Percentiles rank a stretch among this genome's conserved stretches.
Evolutionary conservation across 2,888 invertebrate genomes (phyloP).

Genomic region (Allolobophora icterica): DNA sequence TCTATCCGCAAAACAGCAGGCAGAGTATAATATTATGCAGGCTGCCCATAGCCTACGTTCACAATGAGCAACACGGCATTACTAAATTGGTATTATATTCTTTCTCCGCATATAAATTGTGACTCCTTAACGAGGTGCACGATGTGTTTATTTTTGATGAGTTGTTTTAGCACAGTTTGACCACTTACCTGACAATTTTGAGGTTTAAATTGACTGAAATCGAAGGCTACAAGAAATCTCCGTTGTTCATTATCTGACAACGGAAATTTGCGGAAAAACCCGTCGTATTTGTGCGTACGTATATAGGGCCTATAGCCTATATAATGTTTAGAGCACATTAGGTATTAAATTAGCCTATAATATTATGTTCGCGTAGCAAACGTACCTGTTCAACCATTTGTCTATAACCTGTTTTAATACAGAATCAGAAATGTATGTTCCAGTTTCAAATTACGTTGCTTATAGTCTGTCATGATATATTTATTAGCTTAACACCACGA

Average conservation of each 20-base stretch:
- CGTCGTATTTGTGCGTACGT: neutral
- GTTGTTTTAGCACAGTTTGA: neutral
- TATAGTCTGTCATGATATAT: no score
- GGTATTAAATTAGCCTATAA: no score
- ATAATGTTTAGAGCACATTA: no score
- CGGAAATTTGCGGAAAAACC: neutral
- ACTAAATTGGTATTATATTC: neutral
- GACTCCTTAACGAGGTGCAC: neutral
- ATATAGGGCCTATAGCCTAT: no score
- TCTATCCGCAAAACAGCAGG: neutral
- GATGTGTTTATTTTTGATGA: neutral
- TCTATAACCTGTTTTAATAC: no score
- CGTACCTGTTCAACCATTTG: neutral
- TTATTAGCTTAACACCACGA: no score
- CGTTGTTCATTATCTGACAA: neutral
- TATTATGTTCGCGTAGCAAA: neutral
- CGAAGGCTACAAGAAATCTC: neutral
- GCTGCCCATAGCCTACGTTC: neutral
- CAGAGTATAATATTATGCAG: no score
- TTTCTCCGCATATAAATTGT: neutral
- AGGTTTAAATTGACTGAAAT: neutral
- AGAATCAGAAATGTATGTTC: no score
- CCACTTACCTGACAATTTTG: neutral
- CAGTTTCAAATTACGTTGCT: no score
- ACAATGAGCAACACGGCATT: neutral